Evolutionary conservation across 2,113 vertebrate genomes (phyloP).

Genomic region (Chauna torquata): DNA sequence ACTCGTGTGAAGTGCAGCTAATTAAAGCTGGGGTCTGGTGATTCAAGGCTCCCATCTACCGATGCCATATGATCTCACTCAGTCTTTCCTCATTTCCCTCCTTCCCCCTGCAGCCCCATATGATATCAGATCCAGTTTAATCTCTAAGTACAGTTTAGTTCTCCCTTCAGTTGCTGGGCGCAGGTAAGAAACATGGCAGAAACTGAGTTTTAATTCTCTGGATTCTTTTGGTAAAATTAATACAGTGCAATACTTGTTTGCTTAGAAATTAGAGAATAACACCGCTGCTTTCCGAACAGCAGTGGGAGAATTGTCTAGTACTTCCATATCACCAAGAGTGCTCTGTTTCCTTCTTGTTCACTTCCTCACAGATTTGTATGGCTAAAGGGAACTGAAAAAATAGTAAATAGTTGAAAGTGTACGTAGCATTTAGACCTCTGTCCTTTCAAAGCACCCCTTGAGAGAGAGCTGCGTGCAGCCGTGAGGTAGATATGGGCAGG

Average conservation of each 20-base stretch:
- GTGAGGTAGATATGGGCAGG: neutral
- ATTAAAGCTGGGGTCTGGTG: fast-evolving
- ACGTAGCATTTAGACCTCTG: neutral
- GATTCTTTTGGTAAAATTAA: neutral
- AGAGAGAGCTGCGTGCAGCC: neutral
- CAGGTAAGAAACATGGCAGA: neutral
- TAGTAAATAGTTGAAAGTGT: neutral
- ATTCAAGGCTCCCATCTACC: neutral
- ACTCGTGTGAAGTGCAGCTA: neutral
- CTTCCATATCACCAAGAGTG: neutral
- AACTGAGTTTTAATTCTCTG: neutral
- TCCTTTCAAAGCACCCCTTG: neutral
- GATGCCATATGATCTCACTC: neutral
- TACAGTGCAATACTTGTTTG: neutral
- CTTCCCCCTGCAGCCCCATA: neutral
- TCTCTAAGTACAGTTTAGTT: neutral
- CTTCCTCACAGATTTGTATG: neutral
- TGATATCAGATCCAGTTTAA: neutral
- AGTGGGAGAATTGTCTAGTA: neutral
- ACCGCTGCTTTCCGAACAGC: neutral
- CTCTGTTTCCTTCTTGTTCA: neutral
- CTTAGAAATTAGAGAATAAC: neutral
- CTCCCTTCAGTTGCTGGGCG: neutral
- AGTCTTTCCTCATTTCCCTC: neutral
- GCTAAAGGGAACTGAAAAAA: conserved; percentile 17